Percentiles rank a stretch among this genome's conserved stretches.
phyloP scores from a whole-genome alignment of 1,140 invertebrate genomes.

The Anagrus nilaparvatae region DNA sequence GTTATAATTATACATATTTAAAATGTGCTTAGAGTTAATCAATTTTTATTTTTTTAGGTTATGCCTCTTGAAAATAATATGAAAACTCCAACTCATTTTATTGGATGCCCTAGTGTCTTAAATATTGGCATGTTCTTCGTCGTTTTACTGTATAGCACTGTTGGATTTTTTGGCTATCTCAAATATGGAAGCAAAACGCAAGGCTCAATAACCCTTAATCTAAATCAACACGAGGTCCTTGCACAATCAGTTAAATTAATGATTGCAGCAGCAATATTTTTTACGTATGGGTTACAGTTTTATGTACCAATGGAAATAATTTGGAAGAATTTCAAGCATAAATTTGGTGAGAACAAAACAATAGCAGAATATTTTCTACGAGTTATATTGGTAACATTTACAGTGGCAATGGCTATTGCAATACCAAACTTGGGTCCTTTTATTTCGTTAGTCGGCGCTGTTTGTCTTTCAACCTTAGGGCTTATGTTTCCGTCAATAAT shows the following conservation, averaged over 20 bases:
- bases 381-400: conserved; percentile 48
- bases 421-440: conserved; percentile 84
- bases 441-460: conserved; percentile 88
- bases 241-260: conserved; percentile 81
- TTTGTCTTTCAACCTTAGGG: conserved; percentile 82
- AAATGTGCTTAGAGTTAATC: background rate
- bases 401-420: conserved; percentile 67
- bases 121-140: conserved; percentile 82
- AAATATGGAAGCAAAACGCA: conserved; percentile 62
- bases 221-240: conserved; percentile 56
- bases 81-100: conserved; percentile 76
- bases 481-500: conserved; percentile 88
- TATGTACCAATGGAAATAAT: conserved; percentile 95
- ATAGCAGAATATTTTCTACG: conserved; percentile 53
- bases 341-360: conserved; percentile 49
- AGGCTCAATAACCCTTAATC: conserved; percentile 69
- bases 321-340: conserved; percentile 68
- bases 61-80: conserved; percentile 91
- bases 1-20: background rate
- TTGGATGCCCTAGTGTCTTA: conserved; percentile 75
- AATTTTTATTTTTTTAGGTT: conserved; percentile 42
- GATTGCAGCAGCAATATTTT: conserved; percentile 87
- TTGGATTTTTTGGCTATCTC: conserved; percentile 86
- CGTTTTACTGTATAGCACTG: conserved; percentile 65
- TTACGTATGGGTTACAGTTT: conserved; percentile 90